These are phyloP conservation scores for Nasonia longicornis DNA, from an alignment of 1,140 invertebrate genomes.

Conservation along the genomic window DNA sequence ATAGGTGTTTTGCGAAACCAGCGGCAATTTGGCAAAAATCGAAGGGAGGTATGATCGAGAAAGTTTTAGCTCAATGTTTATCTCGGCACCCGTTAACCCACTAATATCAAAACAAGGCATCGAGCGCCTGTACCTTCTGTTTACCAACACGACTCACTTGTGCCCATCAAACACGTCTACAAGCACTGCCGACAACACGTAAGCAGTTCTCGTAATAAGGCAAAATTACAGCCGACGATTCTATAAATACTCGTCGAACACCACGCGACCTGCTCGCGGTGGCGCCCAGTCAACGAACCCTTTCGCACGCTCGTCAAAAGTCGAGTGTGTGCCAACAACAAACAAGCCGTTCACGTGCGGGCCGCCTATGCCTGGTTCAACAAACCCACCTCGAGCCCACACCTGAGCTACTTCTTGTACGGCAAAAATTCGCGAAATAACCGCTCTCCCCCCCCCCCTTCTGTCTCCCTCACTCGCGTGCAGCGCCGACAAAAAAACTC, in stretches of 20 bases:
- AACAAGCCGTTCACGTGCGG: background rate
- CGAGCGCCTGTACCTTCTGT: too few relatives aligned
- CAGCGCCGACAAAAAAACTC: constrained; percentile 6
- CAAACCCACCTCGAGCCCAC: constrained; percentile 3
- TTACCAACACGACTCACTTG: too few relatives aligned
- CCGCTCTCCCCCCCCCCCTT: background rate
- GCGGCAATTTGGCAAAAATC: too few relatives aligned
- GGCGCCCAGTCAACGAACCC: constrained; percentile 3
- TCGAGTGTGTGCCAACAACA: background rate
- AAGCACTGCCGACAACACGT: too few relatives aligned
- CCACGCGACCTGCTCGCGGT: background rate
- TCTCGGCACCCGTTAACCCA: too few relatives aligned
- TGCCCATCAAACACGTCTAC: background rate
- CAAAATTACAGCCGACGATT: background rate
- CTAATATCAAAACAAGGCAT: too few relatives aligned
- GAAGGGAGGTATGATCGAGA: too few relatives aligned
- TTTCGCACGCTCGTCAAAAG: background rate
- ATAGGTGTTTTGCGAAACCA: too few relatives aligned
- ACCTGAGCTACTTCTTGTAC: background rate
- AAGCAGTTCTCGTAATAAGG: background rate
- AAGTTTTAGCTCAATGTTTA: too few relatives aligned
- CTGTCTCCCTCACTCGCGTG: background rate
- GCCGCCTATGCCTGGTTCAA: background rate
- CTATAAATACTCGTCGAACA: background rate
- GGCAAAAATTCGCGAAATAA: constrained; percentile 5